phyloP scores from a whole-genome alignment of 1,140 invertebrate genomes.

The Ruditapes philippinarum region DNA sequence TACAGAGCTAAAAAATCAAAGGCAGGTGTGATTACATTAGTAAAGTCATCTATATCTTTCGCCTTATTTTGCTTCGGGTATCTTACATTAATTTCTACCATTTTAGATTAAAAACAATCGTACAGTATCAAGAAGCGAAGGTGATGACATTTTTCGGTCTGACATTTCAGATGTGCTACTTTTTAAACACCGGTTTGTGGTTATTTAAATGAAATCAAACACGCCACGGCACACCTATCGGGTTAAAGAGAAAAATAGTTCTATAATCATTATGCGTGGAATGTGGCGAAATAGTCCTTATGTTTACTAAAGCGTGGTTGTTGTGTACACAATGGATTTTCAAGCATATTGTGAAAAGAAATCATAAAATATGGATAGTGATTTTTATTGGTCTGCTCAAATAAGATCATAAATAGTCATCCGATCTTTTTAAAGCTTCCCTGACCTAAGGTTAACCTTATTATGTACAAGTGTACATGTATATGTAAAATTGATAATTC shows the following conservation, averaged over 20 bases:
- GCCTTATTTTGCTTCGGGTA: too few relatives aligned
- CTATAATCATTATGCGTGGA: conserved; percentile 1
- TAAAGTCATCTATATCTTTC: too few relatives aligned
- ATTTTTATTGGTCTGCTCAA: not conserved
- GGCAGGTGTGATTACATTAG: too few relatives aligned
- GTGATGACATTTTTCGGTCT: too few relatives aligned
- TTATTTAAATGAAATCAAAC: not conserved
- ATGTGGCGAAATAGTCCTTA: not conserved
- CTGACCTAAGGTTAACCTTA: not conserved
- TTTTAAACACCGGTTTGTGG: not conserved
- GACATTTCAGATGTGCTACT: not conserved
- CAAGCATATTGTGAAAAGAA: conserved; percentile 18
- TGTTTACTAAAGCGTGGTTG: conserved; percentile 11
- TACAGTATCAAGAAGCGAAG: too few relatives aligned
- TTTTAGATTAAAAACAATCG: too few relatives aligned
- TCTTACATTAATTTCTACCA: too few relatives aligned
- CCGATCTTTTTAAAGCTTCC: too few relatives aligned
- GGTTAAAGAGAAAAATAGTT: not conserved
- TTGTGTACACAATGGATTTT: conserved; percentile 37
- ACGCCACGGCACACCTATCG: not conserved
- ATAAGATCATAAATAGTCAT: not conserved
- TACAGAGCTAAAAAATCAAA: too few relatives aligned
- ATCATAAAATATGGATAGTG: conserved; percentile 19
- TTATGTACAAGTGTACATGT: too few relatives aligned
- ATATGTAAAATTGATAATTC: too few relatives aligned